phyloP scores from a whole-genome alignment of 2,797 vertebrate genomes.

The Carapus acus region DNA sequence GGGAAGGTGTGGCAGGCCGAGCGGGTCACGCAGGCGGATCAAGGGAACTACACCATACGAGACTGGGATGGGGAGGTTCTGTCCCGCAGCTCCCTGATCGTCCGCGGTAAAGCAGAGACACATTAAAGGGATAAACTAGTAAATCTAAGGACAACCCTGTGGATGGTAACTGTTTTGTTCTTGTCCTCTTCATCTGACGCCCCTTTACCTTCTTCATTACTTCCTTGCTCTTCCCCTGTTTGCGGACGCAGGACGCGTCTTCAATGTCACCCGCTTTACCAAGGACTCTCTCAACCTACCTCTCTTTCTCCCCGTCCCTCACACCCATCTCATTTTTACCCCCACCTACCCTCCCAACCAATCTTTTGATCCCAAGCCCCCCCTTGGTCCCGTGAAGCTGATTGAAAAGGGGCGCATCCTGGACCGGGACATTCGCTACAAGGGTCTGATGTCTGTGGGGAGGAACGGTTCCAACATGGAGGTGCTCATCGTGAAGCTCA shows the following conservation, averaged over 20 bases:
- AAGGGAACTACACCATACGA: constrained; percentile 68
- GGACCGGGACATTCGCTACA: constrained; percentile 54
- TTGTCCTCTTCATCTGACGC: constrained; percentile 29
- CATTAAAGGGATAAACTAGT: constrained; percentile 7
- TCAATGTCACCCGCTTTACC: constrained; percentile 62
- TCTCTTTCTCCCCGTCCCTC: constrained; percentile 63
- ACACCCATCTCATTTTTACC: constrained; percentile 64
- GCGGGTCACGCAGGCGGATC: constrained; percentile 63
- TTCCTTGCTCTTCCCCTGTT: constrained; percentile 13
- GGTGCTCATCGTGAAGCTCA: constrained; percentile 57
- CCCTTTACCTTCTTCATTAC: constrained; percentile 4
- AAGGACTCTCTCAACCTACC: constrained; percentile 67
- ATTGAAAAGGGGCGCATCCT: constrained; percentile 56
- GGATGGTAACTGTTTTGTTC: constrained; percentile 20
- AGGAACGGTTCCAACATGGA: constrained; percentile 49
- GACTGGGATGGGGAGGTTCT: constrained; percentile 51
- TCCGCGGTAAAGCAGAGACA: constrained; percentile 57
- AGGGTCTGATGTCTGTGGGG: constrained; percentile 56
- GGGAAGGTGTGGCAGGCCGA: constrained; percentile 63
- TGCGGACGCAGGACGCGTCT: constrained; percentile 55
- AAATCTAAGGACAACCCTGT: not conserved
- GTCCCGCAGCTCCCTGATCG: constrained; percentile 59
- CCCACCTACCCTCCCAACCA: constrained; percentile 47
- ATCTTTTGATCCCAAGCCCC: constrained; percentile 55
- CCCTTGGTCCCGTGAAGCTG: constrained; percentile 57